Evolutionary conservation across 2,113 vertebrate genomes (phyloP), one percentile per base, ranked within the genome.

Genomic region (Labeo rohita): DNA sequence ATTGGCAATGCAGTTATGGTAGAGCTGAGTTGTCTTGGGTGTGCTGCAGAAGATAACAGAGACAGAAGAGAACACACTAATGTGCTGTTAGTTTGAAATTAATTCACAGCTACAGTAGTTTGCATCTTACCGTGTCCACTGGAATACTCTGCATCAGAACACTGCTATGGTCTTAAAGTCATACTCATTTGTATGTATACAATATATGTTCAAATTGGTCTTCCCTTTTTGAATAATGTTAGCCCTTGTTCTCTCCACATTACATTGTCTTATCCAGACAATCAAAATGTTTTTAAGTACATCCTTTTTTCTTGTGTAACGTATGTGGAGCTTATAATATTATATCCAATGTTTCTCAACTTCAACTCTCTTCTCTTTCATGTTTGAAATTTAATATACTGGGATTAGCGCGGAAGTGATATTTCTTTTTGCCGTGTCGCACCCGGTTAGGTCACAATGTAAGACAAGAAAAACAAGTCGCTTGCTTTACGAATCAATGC

Each of bases 171-270:
- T 82, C 84, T 85, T 76, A 47, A 86, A 74, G 45, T 86, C 70
- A 77, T 36, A 66, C 68, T 28, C 73, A 13, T 75, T 75, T 90
- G 91, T 93, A 91, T 93, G 93, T 93, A 91, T 92, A 93, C 28
- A 28, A 2, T 28, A 28, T 93, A 93, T 94, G 92, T 95, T 91
- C 88, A 90, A 92, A 93, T 92, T 91, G 91, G 90, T 87, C 93
- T 92, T 91, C 89, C 89, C 93, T 92, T 91, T 92, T 93, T 93
- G 92, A 93, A 88, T 92, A 91, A 93, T 93, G 91, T 88, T 88
- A 91, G 91, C 89, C 87, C 89, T 94, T 91, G 93, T 92, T 92
- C 91, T 90, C 93, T 91, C 88, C 90, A 92, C 92, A 93, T 94
- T 93, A 93, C 28, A 28, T 28, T 56, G 16, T 56, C 54, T 18